Percentiles rank a stretch among this genome's conserved stretches.
Conservation (phyloP, 53 echinoderm and acorn worm species). For the Echinarachnius parma region DNA sequence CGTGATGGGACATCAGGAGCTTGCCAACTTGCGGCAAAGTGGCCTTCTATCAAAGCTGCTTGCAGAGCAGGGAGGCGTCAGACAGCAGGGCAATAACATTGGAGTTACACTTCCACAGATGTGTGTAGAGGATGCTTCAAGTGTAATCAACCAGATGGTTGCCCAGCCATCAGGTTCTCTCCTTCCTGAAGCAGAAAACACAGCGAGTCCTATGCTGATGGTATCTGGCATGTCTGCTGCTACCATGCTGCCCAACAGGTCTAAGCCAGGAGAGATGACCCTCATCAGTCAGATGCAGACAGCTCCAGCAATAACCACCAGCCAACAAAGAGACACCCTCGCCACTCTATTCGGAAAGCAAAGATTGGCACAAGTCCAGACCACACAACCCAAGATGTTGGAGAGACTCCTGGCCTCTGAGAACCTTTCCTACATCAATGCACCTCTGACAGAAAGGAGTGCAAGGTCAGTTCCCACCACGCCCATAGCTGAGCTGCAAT, state of each 20-base stretch:
- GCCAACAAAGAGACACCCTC: background rate
- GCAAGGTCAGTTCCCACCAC: slow-evolving; percentile 36
- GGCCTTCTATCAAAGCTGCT: slow-evolving; percentile 11
- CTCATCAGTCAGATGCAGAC: slow-evolving; percentile 3
- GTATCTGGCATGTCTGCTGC: slow-evolving; percentile 65
- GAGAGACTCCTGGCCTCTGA: slow-evolving; percentile 31
- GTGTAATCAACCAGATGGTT: background rate
- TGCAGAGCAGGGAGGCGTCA: background rate
- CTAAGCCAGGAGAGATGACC: slow-evolving; percentile 17
- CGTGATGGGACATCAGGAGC: slow-evolving; percentile 7
- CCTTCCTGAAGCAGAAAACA: slow-evolving; percentile 29
- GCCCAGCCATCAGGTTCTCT: slow-evolving; percentile 32
- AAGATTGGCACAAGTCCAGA: background rate
- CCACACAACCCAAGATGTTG: slow-evolving; percentile 20
- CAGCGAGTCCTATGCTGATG: slow-evolving; percentile 38
- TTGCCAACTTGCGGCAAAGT: slow-evolving; percentile 10
- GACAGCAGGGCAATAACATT: background rate
- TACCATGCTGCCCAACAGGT: slow-evolving; percentile 55
- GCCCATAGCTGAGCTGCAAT: slow-evolving; percentile 32
- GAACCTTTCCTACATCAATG: slow-evolving; percentile 13
- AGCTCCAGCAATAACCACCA: background rate
- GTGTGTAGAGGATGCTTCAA: slow-evolving; percentile 1
- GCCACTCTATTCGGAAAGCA: background rate
- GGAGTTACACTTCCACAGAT: slow-evolving; percentile 1
- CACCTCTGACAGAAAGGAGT: slow-evolving; percentile 16